A percentile compares a stretch with the other conserved stretches of the same genome.
Conservation (phyloP, 2,113 vertebrate genomes). For the Psilopsiagon aurifrons region DNA sequence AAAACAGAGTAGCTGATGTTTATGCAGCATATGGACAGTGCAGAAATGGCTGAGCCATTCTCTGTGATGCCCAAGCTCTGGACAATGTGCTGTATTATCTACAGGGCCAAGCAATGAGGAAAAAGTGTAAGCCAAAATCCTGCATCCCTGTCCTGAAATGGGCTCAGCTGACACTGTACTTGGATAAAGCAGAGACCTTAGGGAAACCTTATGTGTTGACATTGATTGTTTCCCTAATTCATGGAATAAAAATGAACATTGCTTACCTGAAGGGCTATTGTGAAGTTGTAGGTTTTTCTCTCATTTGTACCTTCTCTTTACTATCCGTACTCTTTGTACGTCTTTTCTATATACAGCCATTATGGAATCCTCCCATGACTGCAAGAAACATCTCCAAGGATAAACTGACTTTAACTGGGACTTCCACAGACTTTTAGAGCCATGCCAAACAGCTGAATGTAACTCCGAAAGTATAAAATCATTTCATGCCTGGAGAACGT, state of each 20-base stretch:
- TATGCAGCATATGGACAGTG: background rate
- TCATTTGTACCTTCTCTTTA: background rate
- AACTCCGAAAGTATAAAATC: background rate
- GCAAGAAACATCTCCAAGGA: background rate
- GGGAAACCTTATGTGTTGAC: background rate
- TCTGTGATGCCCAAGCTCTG: background rate
- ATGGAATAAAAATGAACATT: background rate
- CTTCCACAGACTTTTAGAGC: background rate
- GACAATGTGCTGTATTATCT: background rate
- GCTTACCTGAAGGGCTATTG: background rate
- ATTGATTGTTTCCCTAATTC: background rate
- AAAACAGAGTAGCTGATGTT: background rate
- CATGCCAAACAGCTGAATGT: background rate
- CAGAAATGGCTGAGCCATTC: background rate
- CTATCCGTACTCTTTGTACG: background rate
- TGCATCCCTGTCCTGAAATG: background rate
- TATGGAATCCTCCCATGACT: fast-evolving
- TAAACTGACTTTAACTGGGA: background rate
- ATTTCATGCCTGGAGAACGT: background rate
- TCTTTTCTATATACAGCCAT: background rate
- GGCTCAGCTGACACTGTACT: background rate
- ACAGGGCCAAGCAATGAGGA: background rate
- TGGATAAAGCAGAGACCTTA: background rate
- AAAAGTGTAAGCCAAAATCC: background rate
- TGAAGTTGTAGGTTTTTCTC: background rate